Conservation (phyloP, 2,888 invertebrate species). For the Tetranychus truncatus region DNA sequence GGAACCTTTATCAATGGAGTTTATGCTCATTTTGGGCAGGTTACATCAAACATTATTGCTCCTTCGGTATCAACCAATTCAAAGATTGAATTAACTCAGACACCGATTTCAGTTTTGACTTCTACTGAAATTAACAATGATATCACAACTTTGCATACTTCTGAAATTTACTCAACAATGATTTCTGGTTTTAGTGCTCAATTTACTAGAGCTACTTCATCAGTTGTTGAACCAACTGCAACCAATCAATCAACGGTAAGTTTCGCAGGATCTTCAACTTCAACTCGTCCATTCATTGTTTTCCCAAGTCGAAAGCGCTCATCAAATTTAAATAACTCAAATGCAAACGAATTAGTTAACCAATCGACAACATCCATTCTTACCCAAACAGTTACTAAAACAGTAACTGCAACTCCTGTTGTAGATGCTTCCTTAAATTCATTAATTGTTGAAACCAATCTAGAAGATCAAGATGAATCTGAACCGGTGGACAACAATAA, state of each 20-base stretch:
- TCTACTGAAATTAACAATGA: conserved; percentile 24
- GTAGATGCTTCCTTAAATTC: not conserved
- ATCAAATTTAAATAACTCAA: not conserved
- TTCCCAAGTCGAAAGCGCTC: conserved; percentile 1
- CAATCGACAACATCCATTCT: not conserved
- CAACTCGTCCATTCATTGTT: not conserved
- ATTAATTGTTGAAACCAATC: not conserved
- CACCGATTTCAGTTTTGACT: conserved; percentile 18
- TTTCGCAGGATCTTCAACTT: not conserved
- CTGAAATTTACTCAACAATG: conserved; percentile 25
- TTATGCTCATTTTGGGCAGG: conserved; percentile 26
- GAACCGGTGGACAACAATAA: not conserved
- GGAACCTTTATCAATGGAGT: conserved; percentile 25
- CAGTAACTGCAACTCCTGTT: not conserved
- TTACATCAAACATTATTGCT: conserved; percentile 21
- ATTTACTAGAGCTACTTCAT: conserved; percentile 19
- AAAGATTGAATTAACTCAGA: not conserved
- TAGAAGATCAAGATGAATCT: not conserved
- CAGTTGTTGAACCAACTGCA: not conserved
- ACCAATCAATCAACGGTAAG: not conserved
- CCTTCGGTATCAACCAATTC: not conserved
- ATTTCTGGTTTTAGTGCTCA: conserved; percentile 25
- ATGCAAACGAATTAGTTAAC: not conserved
- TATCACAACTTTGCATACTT: conserved; percentile 24
- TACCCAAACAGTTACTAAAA: conserved; percentile 2